Percentiles rank a stretch among this genome's conserved stretches.
phyloP scores from a whole-genome alignment of 2,113 vertebrate species.

The Pardalotus punctatus region DNA sequence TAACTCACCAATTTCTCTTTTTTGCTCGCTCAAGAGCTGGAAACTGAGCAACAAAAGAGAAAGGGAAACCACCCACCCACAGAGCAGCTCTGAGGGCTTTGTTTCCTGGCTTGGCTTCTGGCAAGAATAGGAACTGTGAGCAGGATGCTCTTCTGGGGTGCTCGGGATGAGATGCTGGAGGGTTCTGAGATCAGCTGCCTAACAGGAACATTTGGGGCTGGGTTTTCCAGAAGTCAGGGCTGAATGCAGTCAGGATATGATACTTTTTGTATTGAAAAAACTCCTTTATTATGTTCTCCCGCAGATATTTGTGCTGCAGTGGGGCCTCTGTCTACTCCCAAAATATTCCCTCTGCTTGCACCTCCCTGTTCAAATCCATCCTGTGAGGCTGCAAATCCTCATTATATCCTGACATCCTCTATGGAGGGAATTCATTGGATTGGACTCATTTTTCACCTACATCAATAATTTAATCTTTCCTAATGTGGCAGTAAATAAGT shows the following conservation, averaged over 20 bases:
- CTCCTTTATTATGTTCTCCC: background rate
- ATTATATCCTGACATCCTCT: background rate
- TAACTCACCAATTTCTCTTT: background rate
- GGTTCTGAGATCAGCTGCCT: background rate
- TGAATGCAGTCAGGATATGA: background rate
- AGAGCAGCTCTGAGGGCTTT: background rate
- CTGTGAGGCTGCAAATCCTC: background rate
- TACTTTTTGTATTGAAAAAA: background rate
- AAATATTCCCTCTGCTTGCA: background rate
- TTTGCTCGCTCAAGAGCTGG: background rate
- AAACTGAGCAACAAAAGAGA: background rate
- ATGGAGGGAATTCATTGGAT: background rate
- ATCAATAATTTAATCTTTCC: background rate
- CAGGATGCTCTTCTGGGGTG: background rate
- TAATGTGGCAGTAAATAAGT: background rate
- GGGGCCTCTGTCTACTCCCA: background rate
- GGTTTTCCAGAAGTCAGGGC: background rate
- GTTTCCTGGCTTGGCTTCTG: background rate
- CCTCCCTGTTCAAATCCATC: background rate
- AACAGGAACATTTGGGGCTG: background rate
- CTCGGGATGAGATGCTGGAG: background rate
- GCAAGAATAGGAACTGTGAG: background rate
- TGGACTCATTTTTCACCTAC: background rate
- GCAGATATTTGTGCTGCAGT: rapidly evolving
- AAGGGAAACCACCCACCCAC: background rate